Conservation (phyloP, 2,113 vertebrate genomes). For the Sterna hirundo region DNA sequence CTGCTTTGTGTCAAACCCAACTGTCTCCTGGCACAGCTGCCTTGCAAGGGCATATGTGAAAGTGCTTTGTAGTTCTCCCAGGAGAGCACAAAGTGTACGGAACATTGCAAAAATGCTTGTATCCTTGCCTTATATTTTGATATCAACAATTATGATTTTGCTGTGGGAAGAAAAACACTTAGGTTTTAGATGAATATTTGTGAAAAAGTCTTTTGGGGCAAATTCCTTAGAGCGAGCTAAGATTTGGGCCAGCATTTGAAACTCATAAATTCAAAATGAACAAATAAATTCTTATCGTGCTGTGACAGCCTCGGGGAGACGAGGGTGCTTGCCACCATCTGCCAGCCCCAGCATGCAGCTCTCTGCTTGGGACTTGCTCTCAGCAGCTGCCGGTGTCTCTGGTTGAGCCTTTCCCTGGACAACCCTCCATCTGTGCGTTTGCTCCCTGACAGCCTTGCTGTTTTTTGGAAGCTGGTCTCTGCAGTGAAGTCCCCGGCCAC, state of each 20-base stretch:
- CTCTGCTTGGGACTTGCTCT: neutral
- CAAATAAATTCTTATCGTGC: neutral
- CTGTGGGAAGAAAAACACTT: neutral
- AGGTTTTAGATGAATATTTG: neutral
- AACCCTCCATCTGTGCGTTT: fast-evolving
- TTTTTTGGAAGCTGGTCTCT: neutral
- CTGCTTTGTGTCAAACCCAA: neutral
- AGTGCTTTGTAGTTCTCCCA: neutral
- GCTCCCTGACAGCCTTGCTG: neutral
- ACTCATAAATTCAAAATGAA: neutral
- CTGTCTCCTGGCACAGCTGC: neutral
- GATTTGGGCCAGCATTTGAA: neutral
- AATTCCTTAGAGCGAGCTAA: neutral
- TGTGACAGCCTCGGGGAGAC: neutral
- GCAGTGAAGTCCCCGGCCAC: too few relatives aligned
- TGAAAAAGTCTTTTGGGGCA: neutral
- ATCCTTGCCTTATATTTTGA: neutral
- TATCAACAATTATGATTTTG: neutral
- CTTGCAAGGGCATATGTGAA: neutral
- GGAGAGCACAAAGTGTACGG: neutral
- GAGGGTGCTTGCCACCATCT: neutral
- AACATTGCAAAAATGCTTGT: neutral
- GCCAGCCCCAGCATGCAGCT: neutral
- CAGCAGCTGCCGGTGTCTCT: neutral
- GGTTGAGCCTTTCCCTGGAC: neutral